These are phyloP conservation scores for Thecophora atra DNA, from an alignment of 2,888 invertebrate species.

Conservation along the genomic window DNA sequence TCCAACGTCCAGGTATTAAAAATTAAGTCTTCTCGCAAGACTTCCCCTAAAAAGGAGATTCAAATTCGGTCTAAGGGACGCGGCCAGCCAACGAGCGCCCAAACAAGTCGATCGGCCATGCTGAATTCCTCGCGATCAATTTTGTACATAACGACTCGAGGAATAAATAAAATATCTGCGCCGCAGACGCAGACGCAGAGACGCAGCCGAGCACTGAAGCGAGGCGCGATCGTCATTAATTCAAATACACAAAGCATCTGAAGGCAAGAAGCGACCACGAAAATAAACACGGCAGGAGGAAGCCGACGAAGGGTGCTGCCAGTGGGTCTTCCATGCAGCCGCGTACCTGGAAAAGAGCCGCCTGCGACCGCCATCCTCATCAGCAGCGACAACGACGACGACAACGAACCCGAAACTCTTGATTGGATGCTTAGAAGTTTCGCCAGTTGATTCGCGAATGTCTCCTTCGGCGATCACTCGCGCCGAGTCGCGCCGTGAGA, in stretches of 20 bases:
- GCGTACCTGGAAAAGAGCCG: constrained; percentile 38
- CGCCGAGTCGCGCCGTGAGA: constrained; percentile 45
- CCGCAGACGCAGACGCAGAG: not conserved
- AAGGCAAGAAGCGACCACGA: constrained; percentile 20
- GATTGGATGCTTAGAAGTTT: constrained; percentile 41
- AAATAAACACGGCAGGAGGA: constrained; percentile 9
- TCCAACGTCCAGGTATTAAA: constrained; percentile 25
- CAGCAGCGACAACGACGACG: constrained; percentile 24
- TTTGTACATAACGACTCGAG: constrained; percentile 30
- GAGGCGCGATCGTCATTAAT: constrained; percentile 45
- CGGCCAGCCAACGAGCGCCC: constrained; percentile 17
- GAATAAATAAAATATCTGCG: constrained; percentile 6
- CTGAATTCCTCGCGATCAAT: constrained; percentile 57
- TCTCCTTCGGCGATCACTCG: constrained; percentile 27
- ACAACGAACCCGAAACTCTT: constrained; percentile 32
- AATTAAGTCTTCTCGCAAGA: constrained; percentile 12
- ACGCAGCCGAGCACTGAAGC: constrained; percentile 33
- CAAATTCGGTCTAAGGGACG: not conserved
- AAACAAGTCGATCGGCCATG: constrained; percentile 58
- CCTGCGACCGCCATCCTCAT: constrained; percentile 32
- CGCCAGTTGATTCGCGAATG: constrained; percentile 35
- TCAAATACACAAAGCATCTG: constrained; percentile 28
- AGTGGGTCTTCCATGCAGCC: constrained; percentile 6
- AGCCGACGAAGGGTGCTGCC: constrained; percentile 33
- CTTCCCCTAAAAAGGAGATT: constrained; percentile 15